Percentiles rank a stretch among this genome's conserved stretches.
Conservation (phyloP, 2,797 vertebrate genomes). For the Miichthys miiuy region DNA sequence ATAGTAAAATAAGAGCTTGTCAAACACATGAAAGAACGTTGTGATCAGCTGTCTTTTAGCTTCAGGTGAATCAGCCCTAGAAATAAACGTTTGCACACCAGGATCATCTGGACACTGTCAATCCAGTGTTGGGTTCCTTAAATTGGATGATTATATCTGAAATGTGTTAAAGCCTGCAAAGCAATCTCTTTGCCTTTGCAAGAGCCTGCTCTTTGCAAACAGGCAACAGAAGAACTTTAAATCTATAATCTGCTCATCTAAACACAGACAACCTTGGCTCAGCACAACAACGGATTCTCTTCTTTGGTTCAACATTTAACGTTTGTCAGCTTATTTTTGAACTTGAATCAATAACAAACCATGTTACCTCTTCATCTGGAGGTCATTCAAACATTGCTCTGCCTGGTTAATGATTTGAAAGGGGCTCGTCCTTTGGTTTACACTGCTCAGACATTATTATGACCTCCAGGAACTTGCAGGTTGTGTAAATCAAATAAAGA, state of each 20-base stretch:
- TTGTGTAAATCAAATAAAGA: constrained; percentile 79
- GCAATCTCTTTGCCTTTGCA: constrained; percentile 5
- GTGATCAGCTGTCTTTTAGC: neutral
- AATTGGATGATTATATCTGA: neutral
- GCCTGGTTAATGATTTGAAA: constrained; percentile 60
- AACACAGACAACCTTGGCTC: constrained; percentile 27
- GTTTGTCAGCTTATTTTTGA: neutral
- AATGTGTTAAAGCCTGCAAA: too few relatives aligned
- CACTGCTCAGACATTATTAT: constrained; percentile 10
- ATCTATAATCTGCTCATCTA: constrained; percentile 19
- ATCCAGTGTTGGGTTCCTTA: neutral
- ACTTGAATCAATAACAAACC: constrained; percentile 1
- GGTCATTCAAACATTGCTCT: constrained; percentile 11
- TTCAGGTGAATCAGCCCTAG: neutral
- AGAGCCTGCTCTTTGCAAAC: constrained; percentile 17
- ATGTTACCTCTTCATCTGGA: neutral
- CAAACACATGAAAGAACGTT: constrained; percentile 13
- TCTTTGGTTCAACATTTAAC: neutral
- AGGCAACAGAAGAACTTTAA: constrained; percentile 19
- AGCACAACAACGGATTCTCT: neutral
- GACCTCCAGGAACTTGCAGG: constrained; percentile 26
- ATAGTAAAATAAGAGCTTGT: constrained; percentile 29
- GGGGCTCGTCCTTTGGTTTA: constrained; percentile 11
- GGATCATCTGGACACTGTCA: neutral
- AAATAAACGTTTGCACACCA: constrained; percentile 9